Percentiles rank a stretch among this genome's conserved stretches.
These are phyloP conservation scores for Rhadinocentrus ornatus DNA, from an alignment of 2,797 vertebrate species.

Conservation along the genomic window DNA sequence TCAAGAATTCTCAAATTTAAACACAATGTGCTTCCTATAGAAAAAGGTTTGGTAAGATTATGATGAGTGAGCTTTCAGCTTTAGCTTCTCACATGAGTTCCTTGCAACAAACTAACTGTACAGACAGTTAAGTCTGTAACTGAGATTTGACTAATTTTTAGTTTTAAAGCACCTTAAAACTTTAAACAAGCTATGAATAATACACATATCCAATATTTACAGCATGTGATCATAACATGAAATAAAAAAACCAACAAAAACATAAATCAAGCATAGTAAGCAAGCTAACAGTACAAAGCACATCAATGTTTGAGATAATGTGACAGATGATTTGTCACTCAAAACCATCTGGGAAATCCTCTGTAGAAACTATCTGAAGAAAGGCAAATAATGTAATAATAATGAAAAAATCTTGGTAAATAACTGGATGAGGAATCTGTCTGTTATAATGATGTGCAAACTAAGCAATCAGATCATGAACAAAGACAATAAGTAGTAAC, in stretches of 20 bases:
- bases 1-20: neutral
- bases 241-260: neutral
- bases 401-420: neutral
- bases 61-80: neutral
- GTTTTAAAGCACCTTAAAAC: neutral
- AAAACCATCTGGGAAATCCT: neutral
- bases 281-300: neutral
- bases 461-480: neutral
- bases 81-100: neutral
- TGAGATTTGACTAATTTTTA: neutral
- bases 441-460: neutral
- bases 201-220: neutral
- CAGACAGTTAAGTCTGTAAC: neutral
- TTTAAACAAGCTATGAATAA: neutral
- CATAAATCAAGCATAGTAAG: neutral
- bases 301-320: neutral
- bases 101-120: neutral
- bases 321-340: neutral
- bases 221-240: neutral
- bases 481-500: neutral
- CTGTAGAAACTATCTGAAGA: neutral
- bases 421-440: neutral
- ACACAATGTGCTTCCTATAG: neutral
- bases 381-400: neutral
- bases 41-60: neutral